phyloP scores from a whole-genome alignment of 2,797 vertebrate genomes.

The Lagorchestes hirsutus region DNA sequence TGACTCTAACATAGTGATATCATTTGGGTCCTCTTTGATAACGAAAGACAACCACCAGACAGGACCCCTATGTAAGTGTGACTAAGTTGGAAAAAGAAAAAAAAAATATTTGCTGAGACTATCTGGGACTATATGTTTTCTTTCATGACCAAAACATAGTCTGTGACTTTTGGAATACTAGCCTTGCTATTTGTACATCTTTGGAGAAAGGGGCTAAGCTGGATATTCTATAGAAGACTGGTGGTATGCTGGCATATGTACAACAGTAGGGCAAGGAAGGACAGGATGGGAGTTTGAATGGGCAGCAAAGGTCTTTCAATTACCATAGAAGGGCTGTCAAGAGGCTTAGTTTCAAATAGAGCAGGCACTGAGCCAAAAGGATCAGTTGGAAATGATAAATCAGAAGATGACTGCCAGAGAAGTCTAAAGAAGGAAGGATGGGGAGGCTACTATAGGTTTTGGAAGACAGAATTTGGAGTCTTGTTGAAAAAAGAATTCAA shows the following conservation, averaged over 20 bases:
- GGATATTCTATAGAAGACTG: background rate
- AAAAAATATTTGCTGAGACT: background rate
- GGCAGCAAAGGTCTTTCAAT: background rate
- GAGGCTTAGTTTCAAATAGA: background rate
- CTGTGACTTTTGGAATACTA: background rate
- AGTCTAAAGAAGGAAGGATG: background rate
- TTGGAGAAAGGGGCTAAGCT: background rate
- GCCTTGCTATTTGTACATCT: background rate
- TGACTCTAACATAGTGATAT: too few relatives aligned
- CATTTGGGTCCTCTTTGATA: too few relatives aligned
- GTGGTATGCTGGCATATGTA: background rate
- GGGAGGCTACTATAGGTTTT: background rate
- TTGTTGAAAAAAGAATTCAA: background rate
- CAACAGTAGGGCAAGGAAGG: background rate
- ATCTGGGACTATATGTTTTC: background rate
- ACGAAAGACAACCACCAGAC: too few relatives aligned
- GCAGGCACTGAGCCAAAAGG: background rate
- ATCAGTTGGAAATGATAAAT: background rate
- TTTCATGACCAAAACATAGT: background rate
- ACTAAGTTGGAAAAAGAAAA: background rate
- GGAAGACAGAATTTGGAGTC: background rate
- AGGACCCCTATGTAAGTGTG: background rate
- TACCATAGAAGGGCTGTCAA: background rate
- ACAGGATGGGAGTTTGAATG: background rate
- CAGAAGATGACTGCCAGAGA: background rate